These are phyloP conservation scores for Pseudomugil gertrudae DNA, from an alignment of 2,797 vertebrate species.

Conservation along the genomic window DNA sequence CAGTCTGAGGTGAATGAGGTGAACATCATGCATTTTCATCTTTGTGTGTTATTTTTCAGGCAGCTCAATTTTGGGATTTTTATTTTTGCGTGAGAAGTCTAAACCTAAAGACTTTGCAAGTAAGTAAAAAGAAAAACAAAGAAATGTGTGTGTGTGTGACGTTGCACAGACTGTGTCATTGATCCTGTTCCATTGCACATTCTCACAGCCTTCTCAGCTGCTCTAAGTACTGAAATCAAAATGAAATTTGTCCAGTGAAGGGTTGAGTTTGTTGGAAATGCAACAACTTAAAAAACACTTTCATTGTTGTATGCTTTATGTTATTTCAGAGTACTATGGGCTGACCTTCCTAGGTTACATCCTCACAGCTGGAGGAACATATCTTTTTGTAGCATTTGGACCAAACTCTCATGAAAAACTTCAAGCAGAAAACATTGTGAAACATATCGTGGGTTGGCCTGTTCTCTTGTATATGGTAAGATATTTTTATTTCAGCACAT, in stretches of 20 bases:
- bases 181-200: conserved; percentile 36
- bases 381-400: conserved; percentile 93
- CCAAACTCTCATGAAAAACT: conserved; percentile 95
- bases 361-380: conserved; percentile 88
- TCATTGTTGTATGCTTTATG: not conserved
- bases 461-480: conserved; percentile 94
- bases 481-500: not conserved
- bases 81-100: conserved; percentile 95
- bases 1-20: not conserved
- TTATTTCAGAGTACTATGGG: conserved; percentile 85
- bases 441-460: conserved; percentile 92
- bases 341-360: conserved; percentile 90
- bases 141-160: not conserved
- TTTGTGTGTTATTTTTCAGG: conserved; percentile 78
- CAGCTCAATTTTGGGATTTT: conserved; percentile 93
- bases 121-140: conserved; percentile 79
- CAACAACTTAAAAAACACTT: not conserved
- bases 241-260: not conserved
- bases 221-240: not conserved
- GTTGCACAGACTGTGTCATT: conserved; percentile 7
- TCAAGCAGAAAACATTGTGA: conserved; percentile 89
- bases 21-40: not conserved
- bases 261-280: too few relatives aligned
- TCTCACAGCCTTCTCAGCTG: not conserved
- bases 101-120: conserved; percentile 93